Percentiles rank a stretch among this genome's conserved stretches.
Evolutionary conservation across 2,797 vertebrate species (phyloP).

Genomic region (Cossypha niveicapilla): DNA sequence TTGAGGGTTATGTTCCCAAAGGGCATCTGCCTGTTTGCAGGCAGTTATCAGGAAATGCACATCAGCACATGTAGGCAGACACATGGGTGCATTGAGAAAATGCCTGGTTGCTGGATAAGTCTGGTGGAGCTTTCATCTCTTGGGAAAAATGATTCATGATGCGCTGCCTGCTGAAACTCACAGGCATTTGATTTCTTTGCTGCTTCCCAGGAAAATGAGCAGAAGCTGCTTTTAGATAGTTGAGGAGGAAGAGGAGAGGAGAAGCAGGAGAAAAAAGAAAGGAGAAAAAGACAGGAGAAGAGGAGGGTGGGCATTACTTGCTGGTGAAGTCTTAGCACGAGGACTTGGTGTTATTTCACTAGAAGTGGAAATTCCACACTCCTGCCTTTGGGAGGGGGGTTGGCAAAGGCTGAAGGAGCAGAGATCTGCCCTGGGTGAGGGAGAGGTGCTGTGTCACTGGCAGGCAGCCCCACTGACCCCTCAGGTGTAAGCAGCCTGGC

Average conservation of each 20-base stretch:
- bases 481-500: neutral
- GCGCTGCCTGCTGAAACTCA: neutral
- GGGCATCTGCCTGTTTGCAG: neutral
- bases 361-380: neutral
- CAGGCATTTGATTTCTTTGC: fast-evolving
- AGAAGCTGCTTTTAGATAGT: neutral
- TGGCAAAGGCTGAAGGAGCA: neutral
- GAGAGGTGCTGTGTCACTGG: neutral
- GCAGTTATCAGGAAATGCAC: neutral
- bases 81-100: neutral
- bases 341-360: neutral
- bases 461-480: neutral
- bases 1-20: neutral
- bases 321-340: neutral
- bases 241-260: neutral
- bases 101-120: neutral
- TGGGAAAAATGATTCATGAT: neutral
- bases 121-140: neutral
- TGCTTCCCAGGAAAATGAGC: neutral
- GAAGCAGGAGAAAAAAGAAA: neutral
- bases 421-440: neutral
- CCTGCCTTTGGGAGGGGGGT: neutral
- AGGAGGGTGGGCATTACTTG: neutral
- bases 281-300: neutral
- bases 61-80: neutral